Conservation (phyloP, 2,797 vertebrate genomes). For the Acanthurus tractus region DNA sequence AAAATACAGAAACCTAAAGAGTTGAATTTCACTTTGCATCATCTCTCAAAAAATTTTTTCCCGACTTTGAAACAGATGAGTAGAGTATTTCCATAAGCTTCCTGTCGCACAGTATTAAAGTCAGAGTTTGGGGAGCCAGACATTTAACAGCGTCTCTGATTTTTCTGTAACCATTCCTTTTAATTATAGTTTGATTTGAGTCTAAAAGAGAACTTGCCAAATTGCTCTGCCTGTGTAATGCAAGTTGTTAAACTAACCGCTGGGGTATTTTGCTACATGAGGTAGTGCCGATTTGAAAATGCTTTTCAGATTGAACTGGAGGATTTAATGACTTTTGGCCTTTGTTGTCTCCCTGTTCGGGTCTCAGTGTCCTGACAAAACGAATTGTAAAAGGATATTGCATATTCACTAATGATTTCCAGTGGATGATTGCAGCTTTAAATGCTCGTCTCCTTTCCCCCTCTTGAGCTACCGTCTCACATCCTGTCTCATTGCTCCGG, state of each 20-base stretch:
- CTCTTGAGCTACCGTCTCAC: conserved; percentile 43
- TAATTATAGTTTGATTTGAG: conserved; percentile 78
- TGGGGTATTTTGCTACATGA: conserved; percentile 79
- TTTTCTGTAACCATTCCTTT: conserved; percentile 65
- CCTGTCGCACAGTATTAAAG: conserved; percentile 53
- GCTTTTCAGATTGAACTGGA: conserved; percentile 70
- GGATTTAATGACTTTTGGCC: conserved; percentile 77
- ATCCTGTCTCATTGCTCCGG: conserved; percentile 43
- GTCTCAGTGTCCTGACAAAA: conserved; percentile 75
- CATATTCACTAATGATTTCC: conserved; percentile 82
- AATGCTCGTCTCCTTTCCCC: conserved; percentile 46
- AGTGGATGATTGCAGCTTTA: conserved; percentile 75
- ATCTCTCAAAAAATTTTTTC: conserved; percentile 31
- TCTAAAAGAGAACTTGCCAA: conserved; percentile 64
- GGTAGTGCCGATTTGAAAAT: conserved; percentile 74
- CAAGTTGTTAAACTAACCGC: conserved; percentile 78
- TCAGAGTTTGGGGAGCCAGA: conserved; percentile 59
- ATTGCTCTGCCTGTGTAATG: conserved; percentile 74
- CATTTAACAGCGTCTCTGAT: conserved; percentile 68
- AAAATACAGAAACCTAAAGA: background rate
- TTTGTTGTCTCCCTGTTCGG: conserved; percentile 71
- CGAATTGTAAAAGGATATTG: conserved; percentile 82
- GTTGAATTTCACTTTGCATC: background rate
- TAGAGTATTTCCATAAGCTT: conserved; percentile 67
- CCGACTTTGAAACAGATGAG: conserved; percentile 51